A percentile compares a stretch with the other conserved stretches of the same genome.
Evolutionary conservation across 1,140 invertebrate genomes (phyloP).

Genomic region (Calliopsis andreniformis): DNA sequence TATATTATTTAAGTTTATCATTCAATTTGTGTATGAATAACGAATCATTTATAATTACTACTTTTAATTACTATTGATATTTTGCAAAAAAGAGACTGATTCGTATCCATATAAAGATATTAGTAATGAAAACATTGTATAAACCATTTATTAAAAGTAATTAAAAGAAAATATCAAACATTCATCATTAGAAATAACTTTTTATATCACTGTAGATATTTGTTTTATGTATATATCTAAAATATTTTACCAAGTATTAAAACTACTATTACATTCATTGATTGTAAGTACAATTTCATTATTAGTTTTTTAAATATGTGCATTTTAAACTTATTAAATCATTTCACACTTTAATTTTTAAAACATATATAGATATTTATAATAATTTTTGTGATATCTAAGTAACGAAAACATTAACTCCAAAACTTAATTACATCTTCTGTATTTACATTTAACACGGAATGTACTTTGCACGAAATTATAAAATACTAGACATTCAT

Average conservation of each 20-base stretch:
- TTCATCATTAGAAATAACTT: conserved; percentile 11
- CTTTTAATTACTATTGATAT: conserved; percentile 1
- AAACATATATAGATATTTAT: conserved; percentile 3
- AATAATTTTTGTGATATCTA: neutral
- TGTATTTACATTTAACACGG: neutral
- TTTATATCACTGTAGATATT: conserved; percentile 15
- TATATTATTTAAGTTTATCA: conserved; percentile 5
- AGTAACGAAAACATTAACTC: too few species aligned
- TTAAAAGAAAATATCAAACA: conserved; percentile 8
- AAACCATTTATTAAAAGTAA: conserved; percentile 26
- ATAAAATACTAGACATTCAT: neutral
- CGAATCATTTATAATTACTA: conserved; percentile 14
- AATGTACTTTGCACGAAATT: neutral
- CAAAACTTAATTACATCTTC: neutral
- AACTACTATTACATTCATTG: neutral
- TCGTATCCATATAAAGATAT: conserved; percentile 31
- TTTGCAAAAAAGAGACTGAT: conserved; percentile 44
- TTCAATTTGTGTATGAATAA: neutral
- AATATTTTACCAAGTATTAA: neutral
- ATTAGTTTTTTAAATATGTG: conserved; percentile 10
- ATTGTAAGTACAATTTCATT: conserved; percentile 5
- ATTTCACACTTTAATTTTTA: neutral
- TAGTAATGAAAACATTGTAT: conserved; percentile 20
- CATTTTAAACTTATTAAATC: neutral
- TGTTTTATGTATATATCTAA: neutral